Conservation (phyloP, 2,113 vertebrate genomes). For the Leuciscus idus region DNA sequence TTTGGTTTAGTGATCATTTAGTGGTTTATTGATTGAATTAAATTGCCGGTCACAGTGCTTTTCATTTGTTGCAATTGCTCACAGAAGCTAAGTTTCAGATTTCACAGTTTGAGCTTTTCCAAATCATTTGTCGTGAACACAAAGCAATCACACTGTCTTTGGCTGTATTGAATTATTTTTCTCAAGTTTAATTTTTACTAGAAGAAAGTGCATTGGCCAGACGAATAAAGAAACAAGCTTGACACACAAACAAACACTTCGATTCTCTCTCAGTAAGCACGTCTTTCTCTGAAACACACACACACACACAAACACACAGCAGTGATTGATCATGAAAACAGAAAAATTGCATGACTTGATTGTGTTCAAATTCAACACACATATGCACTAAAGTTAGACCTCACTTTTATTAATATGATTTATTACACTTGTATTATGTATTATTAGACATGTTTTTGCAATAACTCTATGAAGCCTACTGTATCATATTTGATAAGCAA, state of each 20-base stretch:
- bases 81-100: background rate
- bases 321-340: background rate
- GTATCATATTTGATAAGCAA: too few relatives aligned
- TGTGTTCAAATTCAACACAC: too few relatives aligned
- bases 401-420: too few relatives aligned
- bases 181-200: background rate
- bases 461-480: too few relatives aligned
- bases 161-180: background rate
- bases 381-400: too few relatives aligned
- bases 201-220: background rate
- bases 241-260: background rate
- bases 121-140: background rate
- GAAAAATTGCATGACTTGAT: background rate
- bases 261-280: background rate
- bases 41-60: background rate
- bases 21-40: conserved; percentile 15
- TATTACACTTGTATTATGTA: too few relatives aligned
- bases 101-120: background rate
- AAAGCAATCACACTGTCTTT: background rate
- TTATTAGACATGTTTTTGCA: too few relatives aligned
- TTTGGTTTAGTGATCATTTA: background rate
- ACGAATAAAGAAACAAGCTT: background rate
- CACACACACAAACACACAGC: background rate
- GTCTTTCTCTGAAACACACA: conserved; percentile 4
- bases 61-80: background rate